These are phyloP conservation scores for Antitype chi DNA, from an alignment of 2,888 invertebrate genomes.

Conservation along the genomic window DNA sequence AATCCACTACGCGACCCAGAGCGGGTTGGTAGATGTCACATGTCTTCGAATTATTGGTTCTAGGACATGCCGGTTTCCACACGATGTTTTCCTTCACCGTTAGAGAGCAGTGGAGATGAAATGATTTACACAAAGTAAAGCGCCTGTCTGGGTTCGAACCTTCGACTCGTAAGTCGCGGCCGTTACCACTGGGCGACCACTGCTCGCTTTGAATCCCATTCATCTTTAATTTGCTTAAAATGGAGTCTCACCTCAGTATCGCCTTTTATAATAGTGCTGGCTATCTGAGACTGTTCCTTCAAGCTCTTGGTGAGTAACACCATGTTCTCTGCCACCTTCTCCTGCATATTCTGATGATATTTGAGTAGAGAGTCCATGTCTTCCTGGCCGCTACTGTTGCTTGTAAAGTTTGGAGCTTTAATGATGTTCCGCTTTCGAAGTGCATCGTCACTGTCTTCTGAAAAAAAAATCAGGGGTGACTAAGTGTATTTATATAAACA, in stretches of 20 bases:
- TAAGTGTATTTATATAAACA: neutral
- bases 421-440: constrained; percentile 90
- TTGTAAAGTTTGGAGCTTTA: constrained; percentile 87
- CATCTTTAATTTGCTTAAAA: neutral
- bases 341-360: constrained; percentile 97
- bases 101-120: too few relatives aligned
- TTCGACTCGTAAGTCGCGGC: too few relatives aligned
- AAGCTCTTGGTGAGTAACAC: constrained; percentile 96
- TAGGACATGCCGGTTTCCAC: too few relatives aligned
- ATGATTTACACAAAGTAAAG: too few relatives aligned
- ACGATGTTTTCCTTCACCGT: too few relatives aligned
- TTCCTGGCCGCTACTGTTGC: constrained; percentile 89
- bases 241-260: constrained; percentile 93
- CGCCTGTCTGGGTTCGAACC: too few relatives aligned
- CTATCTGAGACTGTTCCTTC: constrained; percentile 97
- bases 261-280: constrained; percentile 96
- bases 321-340: constrained; percentile 98
- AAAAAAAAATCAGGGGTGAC: constrained; percentile 3
- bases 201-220: too few relatives aligned
- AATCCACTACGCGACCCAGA: too few relatives aligned
- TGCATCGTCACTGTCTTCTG: constrained; percentile 80
- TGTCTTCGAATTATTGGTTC: too few relatives aligned
- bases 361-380: constrained; percentile 96
- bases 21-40: too few relatives aligned
- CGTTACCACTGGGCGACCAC: too few relatives aligned